Evolutionary conservation across 1,140 invertebrate genomes (phyloP).

Genomic region (Hormaphis cornu): DNA sequence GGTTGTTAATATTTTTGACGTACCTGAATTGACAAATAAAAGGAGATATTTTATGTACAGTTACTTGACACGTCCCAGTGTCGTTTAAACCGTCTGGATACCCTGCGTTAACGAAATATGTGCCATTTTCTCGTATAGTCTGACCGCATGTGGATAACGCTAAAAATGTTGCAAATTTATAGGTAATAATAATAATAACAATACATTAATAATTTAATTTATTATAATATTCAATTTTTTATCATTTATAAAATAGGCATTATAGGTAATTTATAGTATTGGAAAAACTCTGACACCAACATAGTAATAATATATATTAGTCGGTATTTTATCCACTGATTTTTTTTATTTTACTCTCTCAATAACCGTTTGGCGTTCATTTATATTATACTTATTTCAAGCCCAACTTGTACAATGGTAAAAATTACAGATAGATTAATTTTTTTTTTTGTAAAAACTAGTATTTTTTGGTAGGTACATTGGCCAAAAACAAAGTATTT

Average conservation of each 20-base stretch:
- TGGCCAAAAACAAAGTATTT: too few relatives aligned
- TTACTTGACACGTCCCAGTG: slow-evolving; percentile 72
- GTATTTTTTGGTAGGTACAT: too few relatives aligned
- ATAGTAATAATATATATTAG: too few relatives aligned
- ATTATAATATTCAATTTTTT: too few relatives aligned
- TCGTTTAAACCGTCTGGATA: slow-evolving; percentile 65
- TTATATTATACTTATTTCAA: too few relatives aligned
- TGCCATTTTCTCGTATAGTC: slow-evolving; percentile 64
- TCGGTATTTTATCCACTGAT: too few relatives aligned
- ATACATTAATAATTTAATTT: not conserved
- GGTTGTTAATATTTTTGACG: not conserved
- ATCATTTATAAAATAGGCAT: too few relatives aligned
- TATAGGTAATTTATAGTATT: not conserved
- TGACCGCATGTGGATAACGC: slow-evolving; percentile 67
- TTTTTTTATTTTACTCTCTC: too few relatives aligned
- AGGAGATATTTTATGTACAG: slow-evolving; percentile 60
- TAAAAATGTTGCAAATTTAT: slow-evolving; percentile 40
- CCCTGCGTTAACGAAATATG: slow-evolving; percentile 70
- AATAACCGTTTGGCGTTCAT: too few relatives aligned
- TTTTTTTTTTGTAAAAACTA: too few relatives aligned
- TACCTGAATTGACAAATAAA: slow-evolving; percentile 74
- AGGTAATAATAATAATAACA: not conserved
- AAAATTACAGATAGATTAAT: too few relatives aligned
- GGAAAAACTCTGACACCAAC: not conserved
- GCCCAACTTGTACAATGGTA: too few relatives aligned